Conservation (phyloP, 2,888 invertebrate genomes). For the Ethmia dodecea region DNA sequence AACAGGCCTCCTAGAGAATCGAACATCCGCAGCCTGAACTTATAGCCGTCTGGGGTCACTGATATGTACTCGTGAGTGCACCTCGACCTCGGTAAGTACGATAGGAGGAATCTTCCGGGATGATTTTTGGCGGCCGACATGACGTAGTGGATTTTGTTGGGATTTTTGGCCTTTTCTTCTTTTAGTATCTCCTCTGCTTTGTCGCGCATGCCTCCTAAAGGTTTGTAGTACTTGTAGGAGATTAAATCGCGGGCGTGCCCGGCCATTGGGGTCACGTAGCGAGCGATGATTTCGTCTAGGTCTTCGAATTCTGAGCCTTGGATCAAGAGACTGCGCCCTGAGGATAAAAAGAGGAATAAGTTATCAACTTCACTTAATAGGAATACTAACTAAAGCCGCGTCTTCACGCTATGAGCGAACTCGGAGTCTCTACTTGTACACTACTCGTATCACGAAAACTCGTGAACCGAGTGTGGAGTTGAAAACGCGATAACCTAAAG, state of each 20-base stretch:
- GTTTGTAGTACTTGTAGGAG: conserved; percentile 93
- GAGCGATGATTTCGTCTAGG: conserved; percentile 98
- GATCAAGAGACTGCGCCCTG: conserved; percentile 86
- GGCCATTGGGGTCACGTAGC: conserved; percentile 98
- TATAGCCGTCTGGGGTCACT: conserved; percentile 94
- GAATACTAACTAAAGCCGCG: too few species aligned
- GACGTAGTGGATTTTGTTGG: conserved; percentile 93
- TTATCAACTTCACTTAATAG: too few species aligned
- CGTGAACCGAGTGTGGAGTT: too few species aligned
- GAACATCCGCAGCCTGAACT: conserved; percentile 93
- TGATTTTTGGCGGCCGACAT: conserved; percentile 90
- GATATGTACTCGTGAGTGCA: conserved; percentile 95
- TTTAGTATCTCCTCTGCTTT: conserved; percentile 92
- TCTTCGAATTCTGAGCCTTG: conserved; percentile 97
- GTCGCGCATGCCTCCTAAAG: conserved; percentile 87
- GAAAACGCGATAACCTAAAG: too few species aligned
- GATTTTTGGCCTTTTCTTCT: conserved; percentile 92
- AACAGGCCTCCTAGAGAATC: conserved; percentile 86
- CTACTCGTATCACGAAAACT: too few species aligned
- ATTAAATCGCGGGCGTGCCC: conserved; percentile 93
- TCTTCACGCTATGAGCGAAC: too few species aligned
- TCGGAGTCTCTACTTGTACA: too few species aligned
- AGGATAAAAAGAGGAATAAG: too few species aligned
- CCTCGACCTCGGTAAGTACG: conserved; percentile 92
- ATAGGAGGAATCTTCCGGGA: conserved; percentile 95